Evolutionary conservation across 2,113 vertebrate species (phyloP).

Genomic region (Protobothrops flavoviridis): DNA sequence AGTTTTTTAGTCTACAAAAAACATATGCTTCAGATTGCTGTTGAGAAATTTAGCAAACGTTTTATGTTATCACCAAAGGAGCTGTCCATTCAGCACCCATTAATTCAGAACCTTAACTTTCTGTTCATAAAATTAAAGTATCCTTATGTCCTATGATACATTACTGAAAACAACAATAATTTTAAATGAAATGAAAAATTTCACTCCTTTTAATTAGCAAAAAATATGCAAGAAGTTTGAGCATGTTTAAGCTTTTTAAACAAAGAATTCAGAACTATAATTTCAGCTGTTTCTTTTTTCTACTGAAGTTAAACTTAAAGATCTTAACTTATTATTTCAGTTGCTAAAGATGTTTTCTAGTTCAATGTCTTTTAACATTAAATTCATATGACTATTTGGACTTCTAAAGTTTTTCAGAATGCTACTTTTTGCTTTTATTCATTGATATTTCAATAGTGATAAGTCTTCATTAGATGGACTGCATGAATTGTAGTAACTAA

Average conservation of each 20-base stretch:
- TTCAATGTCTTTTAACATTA: background rate
- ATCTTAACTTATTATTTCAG: background rate
- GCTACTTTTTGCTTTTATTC: background rate
- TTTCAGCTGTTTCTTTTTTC: background rate
- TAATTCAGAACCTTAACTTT: background rate
- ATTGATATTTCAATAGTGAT: background rate
- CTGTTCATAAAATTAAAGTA: background rate
- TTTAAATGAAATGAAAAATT: background rate
- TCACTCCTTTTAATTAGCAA: background rate
- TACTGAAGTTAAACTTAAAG: background rate
- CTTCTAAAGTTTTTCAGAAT: background rate
- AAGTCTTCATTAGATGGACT: background rate
- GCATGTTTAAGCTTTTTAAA: background rate
- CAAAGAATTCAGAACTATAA: background rate
- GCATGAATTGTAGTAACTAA: background rate
- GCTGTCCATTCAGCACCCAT: slow-evolving; percentile 68
- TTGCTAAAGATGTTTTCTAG: background rate
- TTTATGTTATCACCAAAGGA: slow-evolving; percentile 22
- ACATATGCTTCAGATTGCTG: background rate
- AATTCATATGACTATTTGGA: background rate
- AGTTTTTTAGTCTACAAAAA: background rate
- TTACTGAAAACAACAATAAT: background rate
- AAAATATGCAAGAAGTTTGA: background rate
- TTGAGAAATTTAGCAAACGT: background rate
- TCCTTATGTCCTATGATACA: background rate